These are phyloP conservation scores for Sibirionetta formosa DNA, from an alignment of 2,797 vertebrate species.

Conservation along the genomic window DNA sequence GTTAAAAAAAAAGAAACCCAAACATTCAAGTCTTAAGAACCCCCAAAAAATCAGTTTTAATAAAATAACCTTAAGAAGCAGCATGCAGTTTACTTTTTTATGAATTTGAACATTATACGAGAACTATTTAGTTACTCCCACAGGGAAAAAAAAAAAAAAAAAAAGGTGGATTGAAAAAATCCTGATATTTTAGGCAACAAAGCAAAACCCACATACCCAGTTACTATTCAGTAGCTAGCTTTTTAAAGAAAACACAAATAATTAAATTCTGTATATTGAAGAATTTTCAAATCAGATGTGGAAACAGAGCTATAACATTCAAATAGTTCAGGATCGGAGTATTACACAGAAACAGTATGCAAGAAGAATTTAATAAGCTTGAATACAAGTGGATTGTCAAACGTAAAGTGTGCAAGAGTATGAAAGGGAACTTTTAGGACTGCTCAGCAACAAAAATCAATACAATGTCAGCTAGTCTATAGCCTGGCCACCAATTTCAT, in stretches of 20 bases:
- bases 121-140: neutral
- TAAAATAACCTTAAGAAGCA: neutral
- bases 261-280: neutral
- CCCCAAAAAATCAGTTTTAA: neutral
- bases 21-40: neutral
- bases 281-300: neutral
- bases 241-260: neutral
- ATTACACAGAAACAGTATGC: neutral
- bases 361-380: neutral
- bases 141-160: neutral
- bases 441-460: conserved; percentile 26
- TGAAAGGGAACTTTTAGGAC: neutral
- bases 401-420: neutral
- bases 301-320: conserved; percentile 15
- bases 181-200: neutral
- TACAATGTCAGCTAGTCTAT: conserved; percentile 56
- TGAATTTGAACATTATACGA: neutral
- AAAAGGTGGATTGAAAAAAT: neutral
- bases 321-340: neutral
- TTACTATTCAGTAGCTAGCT: neutral
- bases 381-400: neutral
- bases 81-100: neutral
- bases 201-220: neutral
- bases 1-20: neutral
- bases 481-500: conserved; percentile 79